Percentiles rank a stretch among this genome's conserved stretches.
Evolutionary conservation across 1,140 invertebrate genomes (phyloP).

Genomic region (Lordiphosa clarofinis): DNA sequence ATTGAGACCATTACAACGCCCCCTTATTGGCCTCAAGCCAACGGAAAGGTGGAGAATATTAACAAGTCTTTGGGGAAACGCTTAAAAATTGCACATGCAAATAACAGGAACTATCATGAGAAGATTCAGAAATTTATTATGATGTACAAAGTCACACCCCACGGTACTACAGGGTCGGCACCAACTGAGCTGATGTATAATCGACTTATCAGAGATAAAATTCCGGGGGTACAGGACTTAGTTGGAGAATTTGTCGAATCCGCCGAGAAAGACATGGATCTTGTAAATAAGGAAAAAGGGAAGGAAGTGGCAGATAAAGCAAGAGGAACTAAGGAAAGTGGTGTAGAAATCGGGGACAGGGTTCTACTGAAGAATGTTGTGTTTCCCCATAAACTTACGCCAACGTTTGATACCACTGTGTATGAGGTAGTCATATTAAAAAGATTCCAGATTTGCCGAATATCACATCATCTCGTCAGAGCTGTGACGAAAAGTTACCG

Average conservation of each 20-base stretch:
- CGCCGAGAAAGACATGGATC: no score
- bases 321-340: no score
- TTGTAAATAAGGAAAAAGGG: no score
- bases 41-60: slow-evolving; percentile 50
- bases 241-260: slow-evolving; percentile 6
- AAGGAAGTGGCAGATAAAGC: no score
- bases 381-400: slow-evolving; percentile 26
- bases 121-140: slow-evolving; percentile 35
- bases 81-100: slow-evolving; percentile 18
- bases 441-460: no score
- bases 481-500: no score
- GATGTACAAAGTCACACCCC: slow-evolving; percentile 42
- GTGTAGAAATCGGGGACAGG: no score
- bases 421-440: slow-evolving; percentile 6
- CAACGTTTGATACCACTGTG: no score
- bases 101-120: slow-evolving; percentile 14
- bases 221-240: slow-evolving; percentile 23
- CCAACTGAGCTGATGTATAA: slow-evolving; percentile 38
- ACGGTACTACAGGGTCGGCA: no score
- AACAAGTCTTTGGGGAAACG: slow-evolving; percentile 23
- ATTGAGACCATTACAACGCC: no score
- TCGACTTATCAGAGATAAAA: slow-evolving; percentile 31
- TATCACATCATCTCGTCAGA: no score
- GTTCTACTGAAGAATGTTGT: no score
- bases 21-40: slow-evolving; percentile 49